Evolutionary conservation across 2,113 vertebrate genomes (phyloP), one percentile per base, ranked within the genome.

Genomic region (Thymallus thymallus): DNA sequence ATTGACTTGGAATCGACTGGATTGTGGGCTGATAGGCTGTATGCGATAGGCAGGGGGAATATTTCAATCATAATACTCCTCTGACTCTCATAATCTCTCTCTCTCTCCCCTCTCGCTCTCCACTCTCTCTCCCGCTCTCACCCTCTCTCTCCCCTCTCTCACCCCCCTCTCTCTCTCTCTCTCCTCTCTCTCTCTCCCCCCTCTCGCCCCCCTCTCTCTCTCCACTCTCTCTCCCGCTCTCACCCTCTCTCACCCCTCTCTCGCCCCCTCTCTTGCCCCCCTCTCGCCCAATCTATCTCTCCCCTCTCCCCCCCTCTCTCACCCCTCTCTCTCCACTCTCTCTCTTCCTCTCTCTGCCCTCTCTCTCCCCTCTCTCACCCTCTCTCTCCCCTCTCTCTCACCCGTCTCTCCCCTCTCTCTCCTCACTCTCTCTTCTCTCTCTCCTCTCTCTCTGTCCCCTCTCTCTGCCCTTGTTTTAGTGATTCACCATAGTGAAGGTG

Each of bases 1-100:
- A 89, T 88, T 89, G 90, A 92, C 89, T 89, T 51, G 76, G 77
- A 86, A 91, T 90, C 80, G 89, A 91, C 89, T 86, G 87, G 84
- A 91, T 89, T 86, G 90, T 78, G 89, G 69, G 83, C 76, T 82
- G 85, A 78, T 84, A 81, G 82, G 74, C 12, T 51, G 48, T 18
- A 0, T 51, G 48, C 18, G 6, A 41, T 41, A 35, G 26, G 26
- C 26, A 77, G 7, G 70, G 79, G 79, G 77, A 84, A 88, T 87
- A 88, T 90, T 88, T 90, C 89, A 92, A 93, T 93, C 91, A 91
- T 85, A 73, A 71, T 85, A 73, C 71, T 55, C 55, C 46, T 30
- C 29, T 30, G 14, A 24, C 14, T 30, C 9, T 26, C 24, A 20
- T 29, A 1, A 10, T 30, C 64, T 16, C 18, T 22, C 26, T 6